Evolutionary conservation across 2,113 vertebrate species (phyloP).

Genomic region (Datnioides undecimradiatus): DNA sequence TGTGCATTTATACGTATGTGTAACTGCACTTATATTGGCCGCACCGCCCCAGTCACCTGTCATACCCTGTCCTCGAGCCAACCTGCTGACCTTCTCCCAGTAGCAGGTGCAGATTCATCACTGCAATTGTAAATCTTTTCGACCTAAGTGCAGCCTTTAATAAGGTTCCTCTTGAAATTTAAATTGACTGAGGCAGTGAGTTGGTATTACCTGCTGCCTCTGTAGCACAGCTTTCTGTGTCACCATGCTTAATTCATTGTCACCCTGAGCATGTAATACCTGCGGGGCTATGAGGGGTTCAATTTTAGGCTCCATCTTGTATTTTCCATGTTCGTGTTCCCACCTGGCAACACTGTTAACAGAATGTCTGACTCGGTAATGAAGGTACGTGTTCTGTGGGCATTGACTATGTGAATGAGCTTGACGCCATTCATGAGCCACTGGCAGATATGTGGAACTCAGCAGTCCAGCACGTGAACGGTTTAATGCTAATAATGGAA

Average conservation of each 20-base stretch:
- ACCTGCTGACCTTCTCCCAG: conserved; percentile 45
- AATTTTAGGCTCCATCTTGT: conserved; percentile 23
- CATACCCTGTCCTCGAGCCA: conserved; percentile 24
- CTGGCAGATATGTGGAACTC: not conserved
- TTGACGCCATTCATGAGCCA: not conserved
- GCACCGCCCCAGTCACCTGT: conserved; percentile 17
- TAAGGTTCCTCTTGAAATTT: conserved; percentile 61
- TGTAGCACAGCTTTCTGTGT: conserved; percentile 29
- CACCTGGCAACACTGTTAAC: conserved; percentile 1
- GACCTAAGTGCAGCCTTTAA: conserved; percentile 43
- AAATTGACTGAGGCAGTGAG: conserved; percentile 47
- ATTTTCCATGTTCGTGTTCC: conserved; percentile 32
- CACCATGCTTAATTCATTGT: conserved; percentile 48
- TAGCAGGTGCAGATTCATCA: conserved; percentile 41
- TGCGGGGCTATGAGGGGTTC: conserved; percentile 26
- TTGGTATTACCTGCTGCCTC: conserved; percentile 31
- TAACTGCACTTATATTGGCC: not conserved
- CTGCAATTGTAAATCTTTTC: conserved; percentile 44
- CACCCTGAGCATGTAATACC: conserved; percentile 43
- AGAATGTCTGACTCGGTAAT: conserved; percentile 11
- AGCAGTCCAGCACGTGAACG: not conserved
- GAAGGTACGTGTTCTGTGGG: not conserved
- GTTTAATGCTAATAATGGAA: not conserved
- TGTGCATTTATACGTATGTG: not conserved
- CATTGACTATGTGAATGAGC: not conserved